phyloP scores from a whole-genome alignment of 2,888 invertebrate genomes.

The Mellilla xanthometata region DNA sequence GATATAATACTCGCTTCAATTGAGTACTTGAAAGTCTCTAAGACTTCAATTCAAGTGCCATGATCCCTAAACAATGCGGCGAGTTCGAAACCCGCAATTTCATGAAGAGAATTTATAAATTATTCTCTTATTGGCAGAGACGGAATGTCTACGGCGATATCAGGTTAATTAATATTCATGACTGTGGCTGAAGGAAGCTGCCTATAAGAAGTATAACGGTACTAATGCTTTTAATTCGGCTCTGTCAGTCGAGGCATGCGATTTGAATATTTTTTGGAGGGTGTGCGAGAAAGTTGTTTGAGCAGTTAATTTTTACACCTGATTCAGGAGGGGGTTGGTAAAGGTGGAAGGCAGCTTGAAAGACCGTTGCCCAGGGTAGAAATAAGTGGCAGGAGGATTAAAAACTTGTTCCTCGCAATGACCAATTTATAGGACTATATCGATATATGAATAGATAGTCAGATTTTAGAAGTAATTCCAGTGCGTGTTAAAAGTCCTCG shows the following conservation, averaged over 20 bases:
- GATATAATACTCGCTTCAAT: slow-evolving; percentile 3
- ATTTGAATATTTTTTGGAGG: slow-evolving; percentile 22
- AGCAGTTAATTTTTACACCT: too few species aligned
- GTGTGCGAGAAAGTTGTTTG: slow-evolving; percentile 7
- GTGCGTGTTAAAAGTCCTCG: too few species aligned
- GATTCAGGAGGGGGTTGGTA: too few species aligned
- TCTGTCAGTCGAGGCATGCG: slow-evolving; percentile 25
- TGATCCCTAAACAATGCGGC: slow-evolving; percentile 14
- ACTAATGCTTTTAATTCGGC: slow-evolving; percentile 32
- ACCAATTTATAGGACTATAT: too few species aligned
- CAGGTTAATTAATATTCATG: slow-evolving; percentile 54
- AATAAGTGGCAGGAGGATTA: too few species aligned
- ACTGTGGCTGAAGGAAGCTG: slow-evolving; percentile 36
- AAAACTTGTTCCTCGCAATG: too few species aligned
- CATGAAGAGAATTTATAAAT: slow-evolving; percentile 42
- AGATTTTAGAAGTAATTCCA: too few species aligned
- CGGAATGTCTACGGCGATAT: slow-evolving; percentile 44
- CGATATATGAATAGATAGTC: too few species aligned
- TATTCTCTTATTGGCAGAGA: slow-evolving; percentile 46
- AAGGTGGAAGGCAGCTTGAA: too few species aligned
- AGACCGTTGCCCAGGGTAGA: too few species aligned
- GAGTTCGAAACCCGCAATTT: slow-evolving; percentile 25
- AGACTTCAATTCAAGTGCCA: slow-evolving; percentile 11
- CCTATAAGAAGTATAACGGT: slow-evolving; percentile 27
- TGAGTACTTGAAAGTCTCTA: slow-evolving; percentile 7